Conservation (phyloP, 2,797 vertebrate genomes). For the Luscinia luscinia region DNA sequence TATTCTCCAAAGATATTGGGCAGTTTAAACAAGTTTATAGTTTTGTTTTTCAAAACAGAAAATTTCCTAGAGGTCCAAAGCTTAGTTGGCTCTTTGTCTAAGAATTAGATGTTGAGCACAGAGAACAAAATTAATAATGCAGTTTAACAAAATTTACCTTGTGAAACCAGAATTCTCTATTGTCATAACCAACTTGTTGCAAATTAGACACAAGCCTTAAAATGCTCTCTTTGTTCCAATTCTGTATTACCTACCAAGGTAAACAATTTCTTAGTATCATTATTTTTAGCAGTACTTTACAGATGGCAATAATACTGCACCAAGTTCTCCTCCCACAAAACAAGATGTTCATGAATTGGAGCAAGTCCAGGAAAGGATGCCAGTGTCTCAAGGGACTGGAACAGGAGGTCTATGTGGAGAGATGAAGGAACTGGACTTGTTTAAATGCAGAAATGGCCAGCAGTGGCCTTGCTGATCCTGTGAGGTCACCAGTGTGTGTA, state of each 20-base stretch:
- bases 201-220: neutral
- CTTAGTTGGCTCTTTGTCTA: neutral
- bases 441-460: neutral
- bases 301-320: neutral
- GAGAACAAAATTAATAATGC: neutral
- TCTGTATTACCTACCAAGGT: neutral
- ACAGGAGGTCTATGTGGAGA: accelerated
- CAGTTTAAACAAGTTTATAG: neutral
- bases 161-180: neutral
- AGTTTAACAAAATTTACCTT: neutral
- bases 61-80: neutral
- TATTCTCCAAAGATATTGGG: neutral
- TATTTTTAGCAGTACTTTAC: neutral
- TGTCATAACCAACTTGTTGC: neutral
- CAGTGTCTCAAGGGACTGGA: neutral
- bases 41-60: neutral
- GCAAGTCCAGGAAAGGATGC: neutral
- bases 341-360: neutral
- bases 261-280: neutral
- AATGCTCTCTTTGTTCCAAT: neutral
- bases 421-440: neutral
- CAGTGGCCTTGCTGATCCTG: neutral
- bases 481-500: no score
- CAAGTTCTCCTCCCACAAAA: neutral
- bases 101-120: neutral